Base-by-base conservation (phyloP, 2,113 vertebrate species). In the Psilopsiagon aymara region DNA sequence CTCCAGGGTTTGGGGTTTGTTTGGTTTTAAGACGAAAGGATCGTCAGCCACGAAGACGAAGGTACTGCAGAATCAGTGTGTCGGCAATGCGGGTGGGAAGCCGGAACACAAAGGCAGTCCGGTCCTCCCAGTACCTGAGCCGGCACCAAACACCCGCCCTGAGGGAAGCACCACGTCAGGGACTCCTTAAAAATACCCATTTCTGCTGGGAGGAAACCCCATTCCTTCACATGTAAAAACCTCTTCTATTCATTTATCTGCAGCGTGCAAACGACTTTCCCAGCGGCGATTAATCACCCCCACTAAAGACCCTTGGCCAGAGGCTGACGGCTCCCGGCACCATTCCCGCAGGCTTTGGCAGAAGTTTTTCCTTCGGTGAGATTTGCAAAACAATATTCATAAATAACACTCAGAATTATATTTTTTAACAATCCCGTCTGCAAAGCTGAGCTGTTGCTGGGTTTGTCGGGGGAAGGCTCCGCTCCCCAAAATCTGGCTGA, bases 381-480 rank as follows among this genome's bases (percentile, higher is more conserved):
- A 84, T 95, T 73, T 55, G 88, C 83, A 92, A 94, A 95, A 94
- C 79, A 95, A 91, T 94, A 82, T 90, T 82, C 69, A 90, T 93
- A 62, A 93, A 87, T 94, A 88, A 93, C 41, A 87, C 17, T 31
- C 5, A n/a, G 87, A 7, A 51, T 88, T 68, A 60, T 12, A 39
- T 52, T 94, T 88, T 86, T 86, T 71, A 86, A 79, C 70, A 4
- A 17, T 20, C 51, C 71, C 33, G 31, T 49, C 80, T 74, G 74
- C 47, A 81, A 66, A 59, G 49, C 49, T 47, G 28, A 66, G 70
- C 68, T 24, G 46, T 47, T 31, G 49, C 55, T 13, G 27, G 43
- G 35, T 82, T 76, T 83, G 33, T 12, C 8, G 9, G 13, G 37
- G 17, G 25, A 15, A 6, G 5, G 24, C 83, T 84, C 55, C 13